Percentiles rank a stretch among this genome's conserved stretches.
Conservation (phyloP, 2,113 vertebrate species). For the Siphamia tubifer region DNA sequence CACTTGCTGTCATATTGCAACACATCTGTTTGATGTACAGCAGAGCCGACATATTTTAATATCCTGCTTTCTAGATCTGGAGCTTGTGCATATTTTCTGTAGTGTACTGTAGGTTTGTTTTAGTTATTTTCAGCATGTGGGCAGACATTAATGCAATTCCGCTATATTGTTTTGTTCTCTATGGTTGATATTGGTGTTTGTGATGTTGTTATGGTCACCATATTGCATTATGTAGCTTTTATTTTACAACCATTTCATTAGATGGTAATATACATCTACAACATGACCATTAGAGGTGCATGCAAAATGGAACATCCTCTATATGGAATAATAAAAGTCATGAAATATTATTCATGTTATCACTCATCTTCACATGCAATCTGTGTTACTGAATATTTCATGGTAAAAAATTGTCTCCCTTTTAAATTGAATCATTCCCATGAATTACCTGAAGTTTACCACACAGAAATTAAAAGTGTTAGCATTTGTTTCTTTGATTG, state of each 20-base stretch:
- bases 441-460: no score
- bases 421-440: slow-evolving; percentile 7
- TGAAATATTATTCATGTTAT: slow-evolving; percentile 10
- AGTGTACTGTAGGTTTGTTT: slow-evolving; percentile 2
- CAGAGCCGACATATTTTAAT: slow-evolving; percentile 50
- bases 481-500: no score
- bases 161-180: background rate
- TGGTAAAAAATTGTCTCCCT: background rate
- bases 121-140: slow-evolving; percentile 1
- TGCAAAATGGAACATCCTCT: background rate
- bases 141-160: background rate
- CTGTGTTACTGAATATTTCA: slow-evolving; percentile 19
- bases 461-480: no score
- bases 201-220: background rate
- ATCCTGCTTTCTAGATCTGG: slow-evolving; percentile 8
- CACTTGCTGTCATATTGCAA: slow-evolving; percentile 54
- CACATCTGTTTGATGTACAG: slow-evolving; percentile 58
- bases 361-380: slow-evolving; percentile 9
- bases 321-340: background rate
- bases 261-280: background rate
- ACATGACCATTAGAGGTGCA: background rate
- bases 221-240: slow-evolving; percentile 5
- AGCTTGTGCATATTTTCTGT: slow-evolving; percentile 20
- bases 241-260: slow-evolving; percentile 1
- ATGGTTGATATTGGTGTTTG: background rate